phyloP scores from a whole-genome alignment of 2,113 vertebrate species.

The Alexandromys fortis region DNA sequence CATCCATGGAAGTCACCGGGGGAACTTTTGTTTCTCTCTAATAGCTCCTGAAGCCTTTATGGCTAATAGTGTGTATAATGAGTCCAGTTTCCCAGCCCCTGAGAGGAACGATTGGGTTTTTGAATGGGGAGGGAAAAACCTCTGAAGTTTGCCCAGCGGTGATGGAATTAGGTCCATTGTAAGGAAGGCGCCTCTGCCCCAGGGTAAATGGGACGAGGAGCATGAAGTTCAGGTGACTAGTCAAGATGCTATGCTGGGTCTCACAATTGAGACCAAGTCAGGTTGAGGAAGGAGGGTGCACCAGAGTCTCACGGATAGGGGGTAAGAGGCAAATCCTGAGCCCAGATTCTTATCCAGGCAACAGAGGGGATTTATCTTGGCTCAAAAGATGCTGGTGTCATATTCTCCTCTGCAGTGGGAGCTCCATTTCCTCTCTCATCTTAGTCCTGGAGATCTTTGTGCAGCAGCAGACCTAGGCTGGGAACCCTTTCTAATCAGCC shows the following conservation, averaged over 20 bases:
- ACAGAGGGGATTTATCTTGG: no score
- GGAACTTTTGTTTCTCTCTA: slow-evolving; percentile 77
- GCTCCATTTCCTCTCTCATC: not conserved
- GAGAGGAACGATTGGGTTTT: not conserved
- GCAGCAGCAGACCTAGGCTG: not conserved
- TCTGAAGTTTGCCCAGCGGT: not conserved
- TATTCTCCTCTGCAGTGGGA: not conserved
- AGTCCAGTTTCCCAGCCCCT: slow-evolving; percentile 61
- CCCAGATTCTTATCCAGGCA: not conserved
- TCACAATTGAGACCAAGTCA: not conserved
- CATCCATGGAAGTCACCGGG: slow-evolving; percentile 30
- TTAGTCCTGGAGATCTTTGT: not conserved
- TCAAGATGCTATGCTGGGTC: not conserved
- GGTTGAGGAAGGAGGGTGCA: not conserved
- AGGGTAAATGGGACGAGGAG: not conserved
- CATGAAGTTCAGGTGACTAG: not conserved
- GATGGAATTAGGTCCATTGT: not conserved
- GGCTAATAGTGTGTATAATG: slow-evolving; percentile 62
- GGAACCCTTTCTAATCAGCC: not conserved
- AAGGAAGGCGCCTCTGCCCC: not conserved
- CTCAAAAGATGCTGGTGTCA: not conserved
- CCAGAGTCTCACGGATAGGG: not conserved
- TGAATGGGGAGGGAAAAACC: not conserved
- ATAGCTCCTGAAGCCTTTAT: slow-evolving; percentile 63
- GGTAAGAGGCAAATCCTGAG: not conserved